Base-by-base conservation (phyloP, 2,113 vertebrate genomes). In the Anser cygnoides region DNA sequence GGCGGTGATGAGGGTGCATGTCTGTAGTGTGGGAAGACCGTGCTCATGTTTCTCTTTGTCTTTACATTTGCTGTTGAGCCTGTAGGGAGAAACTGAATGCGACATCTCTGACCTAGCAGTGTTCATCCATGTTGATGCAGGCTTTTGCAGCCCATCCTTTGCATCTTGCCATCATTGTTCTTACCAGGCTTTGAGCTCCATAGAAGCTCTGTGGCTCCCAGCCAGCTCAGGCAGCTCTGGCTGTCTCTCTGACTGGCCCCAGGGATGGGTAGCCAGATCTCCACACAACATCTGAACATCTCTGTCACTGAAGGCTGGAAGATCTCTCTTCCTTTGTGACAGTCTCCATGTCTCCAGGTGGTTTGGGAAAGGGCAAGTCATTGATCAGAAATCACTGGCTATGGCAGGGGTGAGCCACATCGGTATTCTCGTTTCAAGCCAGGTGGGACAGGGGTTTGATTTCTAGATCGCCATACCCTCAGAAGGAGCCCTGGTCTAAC, bases 371-470 rank as follows among this genome's bases (percentile, higher is more conserved):
- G 63, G 63, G 18, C 41, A 78, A 33, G 14, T 7, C 37, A 20
- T 55, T 71, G 28, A 35, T 68, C 31, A 84, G 35, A 87, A 78
- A 50, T 68, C 22, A 26, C 14, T 23, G 25, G 2, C 71, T 75
- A 23, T 1, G 0, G 13, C 7, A 52, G 17, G 4, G 15, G 5
- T 73, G 10, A 73, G 8, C 2, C 33, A 70, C 8, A 6, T 57
- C 41, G 6, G 46, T 62, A 25, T n/a, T 58, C 31, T 5, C 55
- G 21, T 68, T 76, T 66, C 20, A 46, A 85, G 37, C 26, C 33
- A 70, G 39, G 11, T 76, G 23, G 29, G 41, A 15, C 11, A 84
- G 55, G 2, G 2, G 1, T 49, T 93, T 68, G 20, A 76, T 52
- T 90, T 85, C 33, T 31, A 87, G 14, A 17, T 71, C 61, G 72